Evolutionary conservation across 2,888 invertebrate species (phyloP).

Genomic region (Frankliniella fusca): DNA sequence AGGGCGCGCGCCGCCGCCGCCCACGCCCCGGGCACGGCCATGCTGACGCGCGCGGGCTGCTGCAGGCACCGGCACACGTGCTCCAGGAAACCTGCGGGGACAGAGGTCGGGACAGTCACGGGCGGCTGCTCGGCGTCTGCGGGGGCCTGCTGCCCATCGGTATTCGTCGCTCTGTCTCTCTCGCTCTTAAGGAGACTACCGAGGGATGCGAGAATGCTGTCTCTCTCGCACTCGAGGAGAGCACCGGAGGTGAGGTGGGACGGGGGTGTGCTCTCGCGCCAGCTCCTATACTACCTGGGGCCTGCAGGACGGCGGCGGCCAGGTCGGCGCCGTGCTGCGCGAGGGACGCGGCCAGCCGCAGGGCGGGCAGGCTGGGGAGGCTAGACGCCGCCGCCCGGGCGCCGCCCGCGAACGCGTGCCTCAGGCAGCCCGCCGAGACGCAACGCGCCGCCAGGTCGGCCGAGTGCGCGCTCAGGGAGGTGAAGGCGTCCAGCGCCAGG

Average conservation of each 20-base stretch:
- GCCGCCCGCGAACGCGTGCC: not conserved
- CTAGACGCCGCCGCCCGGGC: not conserved
- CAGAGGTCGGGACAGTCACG: not conserved
- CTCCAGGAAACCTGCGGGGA: not conserved
- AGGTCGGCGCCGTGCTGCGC: conserved; percentile 14
- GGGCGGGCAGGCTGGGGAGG: not conserved
- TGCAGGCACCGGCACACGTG: conserved; percentile 2
- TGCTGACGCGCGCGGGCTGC: not conserved
- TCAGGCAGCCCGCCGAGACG: conserved; percentile 10
- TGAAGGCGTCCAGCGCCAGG: conserved; percentile 4
- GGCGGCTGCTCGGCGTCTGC: not conserved
- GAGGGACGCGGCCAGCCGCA: conserved; percentile 5
- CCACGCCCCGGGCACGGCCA: not conserved
- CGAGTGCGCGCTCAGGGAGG: conserved; percentile 14
- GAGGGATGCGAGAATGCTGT: too few species aligned
- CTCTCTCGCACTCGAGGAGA: too few species aligned
- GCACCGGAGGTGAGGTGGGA: not conserved
- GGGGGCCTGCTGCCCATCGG: not conserved
- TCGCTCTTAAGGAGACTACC: too few species aligned
- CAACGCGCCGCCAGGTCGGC: conserved; percentile 2
- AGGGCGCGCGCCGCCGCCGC: conserved; percentile 3
- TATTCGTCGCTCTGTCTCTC: too few species aligned
- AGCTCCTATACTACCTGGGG: not conserved
- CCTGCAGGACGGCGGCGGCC: not conserved
- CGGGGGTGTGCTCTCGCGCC: not conserved